These are phyloP conservation scores for Anagyrus pseudococci DNA, from an alignment of 2,888 invertebrate species.

Conservation along the genomic window DNA sequence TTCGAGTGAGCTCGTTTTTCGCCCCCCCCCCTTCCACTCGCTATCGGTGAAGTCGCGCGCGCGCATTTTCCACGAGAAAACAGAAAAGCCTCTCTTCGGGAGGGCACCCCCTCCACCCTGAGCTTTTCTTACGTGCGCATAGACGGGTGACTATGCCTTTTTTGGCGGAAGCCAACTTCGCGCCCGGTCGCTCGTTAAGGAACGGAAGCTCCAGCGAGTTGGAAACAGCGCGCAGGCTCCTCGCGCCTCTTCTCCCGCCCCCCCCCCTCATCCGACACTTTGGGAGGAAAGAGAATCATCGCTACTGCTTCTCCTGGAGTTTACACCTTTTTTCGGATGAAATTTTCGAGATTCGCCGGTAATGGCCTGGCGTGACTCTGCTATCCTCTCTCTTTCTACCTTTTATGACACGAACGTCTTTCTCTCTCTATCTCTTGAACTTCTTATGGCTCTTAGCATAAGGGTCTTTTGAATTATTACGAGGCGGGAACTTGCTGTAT, in stretches of 20 bases:
- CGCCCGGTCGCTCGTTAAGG: slow-evolving; percentile 24
- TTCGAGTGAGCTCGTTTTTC: slow-evolving; percentile 13
- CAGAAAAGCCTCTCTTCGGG: not conserved
- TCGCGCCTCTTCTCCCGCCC: too few species aligned
- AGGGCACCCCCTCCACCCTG: not conserved
- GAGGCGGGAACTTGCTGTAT: too few species aligned
- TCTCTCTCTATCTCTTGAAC: not conserved
- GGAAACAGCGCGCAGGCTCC: too few species aligned
- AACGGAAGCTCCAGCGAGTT: slow-evolving; percentile 23
- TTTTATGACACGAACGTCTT: not conserved
- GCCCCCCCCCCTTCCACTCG: not conserved
- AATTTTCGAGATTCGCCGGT: slow-evolving; percentile 7
- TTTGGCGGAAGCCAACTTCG: not conserved
- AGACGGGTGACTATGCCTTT: slow-evolving; percentile 5
- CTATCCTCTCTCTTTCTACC: too few species aligned
- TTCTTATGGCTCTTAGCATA: too few species aligned
- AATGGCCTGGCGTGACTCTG: slow-evolving; percentile 1
- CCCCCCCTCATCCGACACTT: not conserved
- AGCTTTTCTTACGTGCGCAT: not conserved
- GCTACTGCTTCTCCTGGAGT: not conserved
- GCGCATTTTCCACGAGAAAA: slow-evolving; percentile 15
- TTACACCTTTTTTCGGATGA: not conserved
- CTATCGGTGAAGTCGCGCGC: not conserved
- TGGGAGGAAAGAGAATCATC: too few species aligned
- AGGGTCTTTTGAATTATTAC: too few species aligned